A percentile compares a stretch with the other conserved stretches of the same genome.
Evolutionary conservation across 2,888 invertebrate species (phyloP).

Genomic region (Rotaria sp.): DNA sequence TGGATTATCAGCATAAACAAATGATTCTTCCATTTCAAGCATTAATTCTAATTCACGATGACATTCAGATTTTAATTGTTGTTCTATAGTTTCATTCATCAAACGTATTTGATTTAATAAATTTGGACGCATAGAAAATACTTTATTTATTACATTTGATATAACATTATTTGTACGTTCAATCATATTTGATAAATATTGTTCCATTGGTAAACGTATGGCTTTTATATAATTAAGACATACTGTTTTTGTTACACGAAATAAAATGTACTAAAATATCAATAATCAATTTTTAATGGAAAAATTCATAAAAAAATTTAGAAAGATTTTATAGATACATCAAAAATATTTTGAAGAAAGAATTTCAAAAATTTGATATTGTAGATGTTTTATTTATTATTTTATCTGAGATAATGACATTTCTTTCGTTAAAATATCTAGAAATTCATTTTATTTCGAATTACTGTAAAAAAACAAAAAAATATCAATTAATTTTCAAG

Average conservation of each 20-base stretch:
- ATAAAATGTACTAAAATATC: not conserved
- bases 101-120: not conserved
- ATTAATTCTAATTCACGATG: constrained; percentile 18
- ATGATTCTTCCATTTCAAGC: constrained; percentile 24
- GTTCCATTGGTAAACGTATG: not conserved
- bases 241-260: constrained; percentile 11
- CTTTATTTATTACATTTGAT: not conserved
- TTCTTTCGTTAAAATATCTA: too few relatives aligned
- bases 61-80: not conserved
- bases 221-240: constrained; percentile 15
- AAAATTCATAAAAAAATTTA: too few relatives aligned
- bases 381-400: too few relatives aligned
- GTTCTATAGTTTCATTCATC: not conserved
- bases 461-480: too few relatives aligned
- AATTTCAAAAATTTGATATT: too few relatives aligned
- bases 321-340: too few relatives aligned
- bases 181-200: not conserved
- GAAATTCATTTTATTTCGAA: too few relatives aligned
- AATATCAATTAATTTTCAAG: too few relatives aligned
- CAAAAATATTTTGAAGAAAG: too few relatives aligned
- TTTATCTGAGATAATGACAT: too few relatives aligned
- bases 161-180: constrained; percentile 18
- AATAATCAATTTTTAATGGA: not conserved
- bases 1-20: constrained; percentile 23
- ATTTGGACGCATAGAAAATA: not conserved